A percentile compares a stretch with the other conserved stretches of the same genome.
phyloP scores from a whole-genome alignment of 2,797 vertebrate species.

The Parambassis ranga region DNA sequence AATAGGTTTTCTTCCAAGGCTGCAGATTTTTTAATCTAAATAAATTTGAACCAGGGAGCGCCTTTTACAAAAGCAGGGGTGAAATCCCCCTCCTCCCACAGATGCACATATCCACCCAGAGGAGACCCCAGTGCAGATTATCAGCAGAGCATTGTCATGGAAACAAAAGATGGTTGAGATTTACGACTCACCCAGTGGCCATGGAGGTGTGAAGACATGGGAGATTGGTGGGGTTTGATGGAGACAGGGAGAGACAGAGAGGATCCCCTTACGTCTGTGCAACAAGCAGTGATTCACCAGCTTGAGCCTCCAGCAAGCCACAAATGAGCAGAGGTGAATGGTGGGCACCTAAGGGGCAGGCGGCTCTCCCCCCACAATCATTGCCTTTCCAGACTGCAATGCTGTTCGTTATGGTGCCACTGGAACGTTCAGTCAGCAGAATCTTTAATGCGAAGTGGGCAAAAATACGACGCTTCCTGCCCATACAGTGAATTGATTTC shows the following conservation, averaged over 20 bases:
- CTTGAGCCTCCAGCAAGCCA: not conserved
- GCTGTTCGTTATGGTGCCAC: conserved; percentile 57
- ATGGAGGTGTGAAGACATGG: conserved; percentile 33
- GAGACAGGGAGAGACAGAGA: not conserved
- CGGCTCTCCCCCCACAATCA: conserved; percentile 18
- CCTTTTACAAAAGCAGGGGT: not conserved
- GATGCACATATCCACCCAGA: conserved; percentile 34
- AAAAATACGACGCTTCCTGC: conserved; percentile 64
- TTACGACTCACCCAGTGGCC: conserved; percentile 39
- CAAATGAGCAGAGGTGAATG: conserved; percentile 29
- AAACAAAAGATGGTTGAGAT: conserved; percentile 73
- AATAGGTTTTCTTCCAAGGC: not conserved
- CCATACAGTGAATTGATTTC: conserved; percentile 69
- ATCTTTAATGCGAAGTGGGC: conserved; percentile 71
- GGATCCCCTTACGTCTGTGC: conserved; percentile 29
- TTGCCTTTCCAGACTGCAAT: conserved; percentile 42
- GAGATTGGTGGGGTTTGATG: not conserved
- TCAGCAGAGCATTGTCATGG: conserved; percentile 77
- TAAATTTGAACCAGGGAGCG: not conserved
- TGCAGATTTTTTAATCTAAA: not conserved
- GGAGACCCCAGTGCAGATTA: conserved; percentile 54
- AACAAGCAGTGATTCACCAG: conserved; percentile 52
- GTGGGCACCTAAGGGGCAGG: conserved; percentile 18
- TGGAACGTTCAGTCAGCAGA: conserved; percentile 67
- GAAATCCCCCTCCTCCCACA: conserved; percentile 38